phyloP scores from a whole-genome alignment of 1,140 invertebrate species.

The Drosophila cardini region DNA sequence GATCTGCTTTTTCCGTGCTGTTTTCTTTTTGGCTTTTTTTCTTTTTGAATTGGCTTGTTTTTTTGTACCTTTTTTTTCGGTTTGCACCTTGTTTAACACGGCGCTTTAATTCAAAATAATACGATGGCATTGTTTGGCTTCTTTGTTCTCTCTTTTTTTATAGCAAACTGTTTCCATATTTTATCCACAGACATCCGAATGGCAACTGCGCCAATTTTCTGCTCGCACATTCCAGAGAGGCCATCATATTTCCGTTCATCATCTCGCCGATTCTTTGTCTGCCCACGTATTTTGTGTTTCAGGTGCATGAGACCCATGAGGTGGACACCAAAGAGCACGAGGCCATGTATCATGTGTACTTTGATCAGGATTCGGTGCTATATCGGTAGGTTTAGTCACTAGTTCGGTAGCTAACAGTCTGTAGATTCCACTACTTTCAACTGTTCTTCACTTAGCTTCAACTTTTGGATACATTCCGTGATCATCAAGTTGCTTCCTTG shows the following conservation, averaged over 20 bases:
- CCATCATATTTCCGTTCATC: constrained; percentile 90
- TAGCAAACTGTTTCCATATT: constrained; percentile 83
- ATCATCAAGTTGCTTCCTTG: constrained; percentile 94
- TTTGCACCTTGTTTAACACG: constrained; percentile 20
- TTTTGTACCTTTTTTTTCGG: background rate
- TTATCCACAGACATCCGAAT: constrained; percentile 87
- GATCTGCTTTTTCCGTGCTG: no score
- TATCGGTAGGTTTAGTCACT: constrained; percentile 53
- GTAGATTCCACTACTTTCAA: background rate
- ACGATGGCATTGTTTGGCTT: constrained; percentile 64
- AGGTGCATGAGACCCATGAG: constrained; percentile 84
- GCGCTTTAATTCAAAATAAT: constrained; percentile 53
- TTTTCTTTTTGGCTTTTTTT: background rate
- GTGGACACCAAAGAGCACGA: constrained; percentile 78
- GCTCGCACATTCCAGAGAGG: constrained; percentile 87
- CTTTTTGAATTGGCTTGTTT: background rate
- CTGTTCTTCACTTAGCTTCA: constrained; percentile 86
- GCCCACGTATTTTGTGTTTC: constrained; percentile 91
- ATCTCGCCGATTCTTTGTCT: constrained; percentile 91
- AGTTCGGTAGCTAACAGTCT: background rate
- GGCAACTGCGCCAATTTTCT: constrained; percentile 78
- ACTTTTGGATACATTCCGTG: constrained; percentile 95
- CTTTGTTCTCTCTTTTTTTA: constrained; percentile 61
- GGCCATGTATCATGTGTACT: constrained; percentile 88
- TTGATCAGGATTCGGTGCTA: constrained; percentile 83